phyloP scores from a whole-genome alignment of 2,797 vertebrate genomes.

The Vultur gryphus region DNA sequence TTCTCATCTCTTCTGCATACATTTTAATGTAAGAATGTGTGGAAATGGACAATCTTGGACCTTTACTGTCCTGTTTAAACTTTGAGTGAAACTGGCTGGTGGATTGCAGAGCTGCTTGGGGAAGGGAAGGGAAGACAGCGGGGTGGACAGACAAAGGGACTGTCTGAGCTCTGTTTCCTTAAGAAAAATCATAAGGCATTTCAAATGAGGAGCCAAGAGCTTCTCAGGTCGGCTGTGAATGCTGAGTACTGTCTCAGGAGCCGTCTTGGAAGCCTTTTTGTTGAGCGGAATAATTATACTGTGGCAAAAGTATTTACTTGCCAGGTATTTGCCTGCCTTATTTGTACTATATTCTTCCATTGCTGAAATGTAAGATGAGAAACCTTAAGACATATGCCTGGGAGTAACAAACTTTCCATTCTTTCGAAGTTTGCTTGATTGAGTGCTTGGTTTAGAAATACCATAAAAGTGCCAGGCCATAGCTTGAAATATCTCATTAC shows the following conservation, averaged over 20 bases:
- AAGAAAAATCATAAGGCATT: background rate
- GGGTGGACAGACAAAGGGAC: background rate
- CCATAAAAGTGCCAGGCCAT: conserved; percentile 30
- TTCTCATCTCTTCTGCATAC: background rate
- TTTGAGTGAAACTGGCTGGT: background rate
- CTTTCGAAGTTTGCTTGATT: background rate
- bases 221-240: background rate
- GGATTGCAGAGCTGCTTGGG: background rate
- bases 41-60: background rate
- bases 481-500: conserved; percentile 42
- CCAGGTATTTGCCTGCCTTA: background rate
- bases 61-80: background rate
- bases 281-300: background rate
- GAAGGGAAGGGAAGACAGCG: background rate
- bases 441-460: conserved; percentile 30
- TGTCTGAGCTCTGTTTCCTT: background rate
- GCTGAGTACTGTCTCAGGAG: background rate
- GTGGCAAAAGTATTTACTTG: background rate
- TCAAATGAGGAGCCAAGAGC: background rate
- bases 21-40: background rate
- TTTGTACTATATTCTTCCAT: background rate
- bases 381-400: background rate
- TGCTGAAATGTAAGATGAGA: background rate
- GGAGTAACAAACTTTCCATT: conserved; percentile 24
- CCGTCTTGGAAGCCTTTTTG: background rate